phyloP scores from a whole-genome alignment of 2,113 vertebrate genomes.

The Tyto alba region DNA sequence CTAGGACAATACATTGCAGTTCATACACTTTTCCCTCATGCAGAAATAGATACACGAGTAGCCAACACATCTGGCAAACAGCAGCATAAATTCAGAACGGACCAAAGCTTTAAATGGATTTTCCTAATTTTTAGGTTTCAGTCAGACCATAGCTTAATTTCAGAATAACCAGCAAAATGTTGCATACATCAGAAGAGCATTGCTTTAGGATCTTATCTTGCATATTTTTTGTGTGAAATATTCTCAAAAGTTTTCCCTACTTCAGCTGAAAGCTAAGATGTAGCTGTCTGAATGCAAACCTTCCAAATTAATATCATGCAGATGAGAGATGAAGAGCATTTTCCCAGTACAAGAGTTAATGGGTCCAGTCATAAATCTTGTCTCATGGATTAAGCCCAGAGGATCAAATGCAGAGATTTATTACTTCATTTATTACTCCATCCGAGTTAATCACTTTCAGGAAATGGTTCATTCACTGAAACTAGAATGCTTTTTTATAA shows the following conservation, averaged over 20 bases:
- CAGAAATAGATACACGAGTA: neutral
- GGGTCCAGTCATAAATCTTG: slow-evolving; percentile 44
- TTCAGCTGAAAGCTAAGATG: neutral
- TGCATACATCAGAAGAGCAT: neutral
- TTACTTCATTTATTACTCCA: slow-evolving; percentile 57
- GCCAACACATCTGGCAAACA: neutral
- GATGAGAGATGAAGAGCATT: neutral
- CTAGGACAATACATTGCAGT: neutral
- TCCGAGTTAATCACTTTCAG: slow-evolving; percentile 31
- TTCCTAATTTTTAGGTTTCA: neutral
- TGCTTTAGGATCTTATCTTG: neutral
- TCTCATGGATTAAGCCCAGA: slow-evolving; percentile 33
- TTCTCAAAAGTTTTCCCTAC: neutral
- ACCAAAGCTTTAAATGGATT: neutral
- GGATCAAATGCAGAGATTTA: slow-evolving; percentile 51
- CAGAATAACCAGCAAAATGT: neutral
- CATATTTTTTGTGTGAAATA: neutral
- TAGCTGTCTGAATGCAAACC: neutral
- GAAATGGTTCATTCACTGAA: slow-evolving; percentile 48
- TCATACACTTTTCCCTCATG: neutral
- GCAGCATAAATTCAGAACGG: neutral
- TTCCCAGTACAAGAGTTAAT: slow-evolving; percentile 23
- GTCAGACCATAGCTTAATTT: neutral
- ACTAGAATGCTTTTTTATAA: slow-evolving; percentile 31
- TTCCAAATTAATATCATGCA: neutral